phyloP scores from a whole-genome alignment of 2,888 invertebrate genomes.

The Linnaemya tessellans region DNA sequence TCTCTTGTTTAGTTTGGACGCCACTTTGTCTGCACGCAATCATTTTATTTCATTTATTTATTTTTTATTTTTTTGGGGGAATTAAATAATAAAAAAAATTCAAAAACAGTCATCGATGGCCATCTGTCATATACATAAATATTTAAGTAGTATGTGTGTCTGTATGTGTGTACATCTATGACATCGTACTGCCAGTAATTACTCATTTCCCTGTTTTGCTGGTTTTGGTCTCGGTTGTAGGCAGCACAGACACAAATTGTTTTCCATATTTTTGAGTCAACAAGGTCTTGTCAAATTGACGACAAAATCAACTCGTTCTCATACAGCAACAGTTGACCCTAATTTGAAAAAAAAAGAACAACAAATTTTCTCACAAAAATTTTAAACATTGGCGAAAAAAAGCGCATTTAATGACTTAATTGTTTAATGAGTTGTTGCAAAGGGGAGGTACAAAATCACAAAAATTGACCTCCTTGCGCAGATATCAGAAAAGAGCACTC shows the following conservation, averaged over 20 bases:
- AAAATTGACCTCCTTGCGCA: too few species aligned
- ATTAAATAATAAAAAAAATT: too few species aligned
- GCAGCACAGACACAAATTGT: constrained; percentile 5
- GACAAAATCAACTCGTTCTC: constrained; percentile 3
- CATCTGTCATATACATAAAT: too few species aligned
- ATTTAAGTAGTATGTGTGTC: too few species aligned
- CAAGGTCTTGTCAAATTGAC: constrained; percentile 49
- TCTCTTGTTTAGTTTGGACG: too few species aligned
- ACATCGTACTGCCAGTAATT: constrained; percentile 19
- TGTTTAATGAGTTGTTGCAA: neutral
- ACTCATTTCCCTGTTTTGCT: constrained; percentile 27
- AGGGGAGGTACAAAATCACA: neutral
- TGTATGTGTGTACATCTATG: neutral
- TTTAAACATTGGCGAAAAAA: constrained; percentile 4
- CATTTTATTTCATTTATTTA: too few species aligned
- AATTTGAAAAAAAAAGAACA: constrained; percentile 40
- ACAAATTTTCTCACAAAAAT: constrained; percentile 2
- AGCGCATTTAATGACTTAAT: neutral
- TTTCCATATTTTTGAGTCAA: constrained; percentile 17
- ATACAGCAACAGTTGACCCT: constrained; percentile 39
- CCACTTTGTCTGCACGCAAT: too few species aligned
- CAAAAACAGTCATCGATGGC: too few species aligned
- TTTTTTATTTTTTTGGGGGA: too few species aligned
- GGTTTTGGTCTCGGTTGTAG: neutral
- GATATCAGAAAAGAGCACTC: too few species aligned